These are phyloP conservation scores for Drosophila lacicola DNA, from an alignment of 2,888 invertebrate genomes.

Conservation along the genomic window DNA sequence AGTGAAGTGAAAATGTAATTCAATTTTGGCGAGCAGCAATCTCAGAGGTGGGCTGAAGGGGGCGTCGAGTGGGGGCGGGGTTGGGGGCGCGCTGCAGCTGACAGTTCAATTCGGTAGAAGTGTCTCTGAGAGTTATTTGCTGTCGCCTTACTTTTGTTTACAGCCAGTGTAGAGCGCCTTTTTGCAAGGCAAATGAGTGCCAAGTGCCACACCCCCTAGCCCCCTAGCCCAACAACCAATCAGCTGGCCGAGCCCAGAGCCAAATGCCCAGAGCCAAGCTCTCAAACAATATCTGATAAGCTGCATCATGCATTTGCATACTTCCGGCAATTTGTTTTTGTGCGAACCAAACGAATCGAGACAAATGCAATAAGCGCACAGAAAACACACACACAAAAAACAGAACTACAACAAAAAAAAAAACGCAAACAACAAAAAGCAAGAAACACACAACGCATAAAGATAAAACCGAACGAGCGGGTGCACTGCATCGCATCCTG, in stretches of 20 bases:
- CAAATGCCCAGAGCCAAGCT: conserved; percentile 37
- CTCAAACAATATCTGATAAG: conserved; percentile 80
- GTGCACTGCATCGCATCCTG: conserved; percentile 61
- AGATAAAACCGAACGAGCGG: conserved; percentile 64
- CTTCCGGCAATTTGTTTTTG: conserved; percentile 81
- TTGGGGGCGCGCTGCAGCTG: conserved; percentile 57
- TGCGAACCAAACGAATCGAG: conserved; percentile 78
- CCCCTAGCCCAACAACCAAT: too few relatives aligned
- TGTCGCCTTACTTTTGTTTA: conserved; percentile 73
- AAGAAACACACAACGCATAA: conserved; percentile 56
- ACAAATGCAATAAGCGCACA: conserved; percentile 78
- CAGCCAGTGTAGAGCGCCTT: conserved; percentile 50
- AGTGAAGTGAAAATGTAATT: conserved; percentile 75
- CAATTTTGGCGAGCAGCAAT: conserved; percentile 62
- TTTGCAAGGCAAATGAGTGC: conserved; percentile 78
- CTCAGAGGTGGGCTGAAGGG: neutral
- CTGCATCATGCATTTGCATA: conserved; percentile 80
- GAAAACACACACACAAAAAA: conserved; percentile 17
- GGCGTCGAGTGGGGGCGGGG: neutral
- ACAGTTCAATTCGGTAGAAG: conserved; percentile 76
- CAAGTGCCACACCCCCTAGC: conserved; percentile 50
- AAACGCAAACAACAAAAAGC: conserved; percentile 18
- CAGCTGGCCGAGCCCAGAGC: conserved; percentile 21
- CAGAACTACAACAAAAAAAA: conserved; percentile 14
- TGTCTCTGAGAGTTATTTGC: conserved; percentile 74